A percentile compares a stretch with the other conserved stretches of the same genome.
Evolutionary conservation across 1,140 invertebrate genomes (phyloP).

Genomic region (Thalassaphorura encarpata): DNA sequence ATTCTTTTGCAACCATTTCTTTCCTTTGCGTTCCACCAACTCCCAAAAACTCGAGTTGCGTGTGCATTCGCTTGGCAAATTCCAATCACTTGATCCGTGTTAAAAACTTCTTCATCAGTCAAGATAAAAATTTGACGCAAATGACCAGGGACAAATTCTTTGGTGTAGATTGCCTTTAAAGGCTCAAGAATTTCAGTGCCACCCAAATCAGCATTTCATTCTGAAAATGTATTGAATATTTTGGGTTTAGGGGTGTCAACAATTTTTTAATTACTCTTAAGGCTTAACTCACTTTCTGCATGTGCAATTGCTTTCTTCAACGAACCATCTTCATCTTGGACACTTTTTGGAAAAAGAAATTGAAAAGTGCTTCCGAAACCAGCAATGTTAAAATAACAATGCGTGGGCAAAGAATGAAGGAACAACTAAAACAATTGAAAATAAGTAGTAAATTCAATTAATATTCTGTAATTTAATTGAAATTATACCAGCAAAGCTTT

Average conservation of each 20-base stretch:
- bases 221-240: conserved; percentile 1
- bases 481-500: conserved; percentile 34
- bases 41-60: conserved; percentile 34
- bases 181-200: conserved; percentile 40
- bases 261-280: neutral
- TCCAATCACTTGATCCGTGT: conserved; percentile 35
- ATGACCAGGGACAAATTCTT: conserved; percentile 33
- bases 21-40: conserved; percentile 22
- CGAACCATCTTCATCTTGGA: conserved; percentile 28
- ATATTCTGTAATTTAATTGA: neutral
- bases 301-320: conserved; percentile 23
- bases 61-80: conserved; percentile 34
- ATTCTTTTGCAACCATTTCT: conserved; percentile 23
- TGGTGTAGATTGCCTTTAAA: conserved; percentile 34
- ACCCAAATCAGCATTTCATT: conserved; percentile 35
- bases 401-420: conserved; percentile 30
- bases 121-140: conserved; percentile 37
- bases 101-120: conserved; percentile 39
- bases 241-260: neutral
- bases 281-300: conserved; percentile 22
- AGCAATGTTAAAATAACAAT: conserved; percentile 32
- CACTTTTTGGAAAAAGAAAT: conserved; percentile 29
- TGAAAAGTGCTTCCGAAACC: conserved; percentile 30
- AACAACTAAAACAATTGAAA: conserved; percentile 26
- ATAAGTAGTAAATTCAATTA: neutral